These are phyloP conservation scores for Malacoctenus gilli DNA, from an alignment of 2,797 vertebrate species.

Conservation along the genomic window DNA sequence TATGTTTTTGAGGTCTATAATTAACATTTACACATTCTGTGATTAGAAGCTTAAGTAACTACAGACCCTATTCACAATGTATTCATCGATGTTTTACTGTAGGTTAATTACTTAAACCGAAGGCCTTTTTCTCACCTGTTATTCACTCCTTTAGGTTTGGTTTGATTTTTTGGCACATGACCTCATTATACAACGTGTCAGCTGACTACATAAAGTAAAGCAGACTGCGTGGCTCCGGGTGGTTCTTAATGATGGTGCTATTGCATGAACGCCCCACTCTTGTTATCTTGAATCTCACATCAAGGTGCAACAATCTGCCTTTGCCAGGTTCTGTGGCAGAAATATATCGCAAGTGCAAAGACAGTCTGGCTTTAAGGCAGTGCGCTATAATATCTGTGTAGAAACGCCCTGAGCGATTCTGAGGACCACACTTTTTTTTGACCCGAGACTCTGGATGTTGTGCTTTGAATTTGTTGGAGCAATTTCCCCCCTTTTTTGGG, in stretches of 20 bases:
- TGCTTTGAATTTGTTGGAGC: background rate
- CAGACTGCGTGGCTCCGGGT: background rate
- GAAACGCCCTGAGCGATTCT: background rate
- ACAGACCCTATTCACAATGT: constrained; percentile 6
- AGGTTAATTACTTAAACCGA: constrained; percentile 16
- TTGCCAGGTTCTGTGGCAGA: no score
- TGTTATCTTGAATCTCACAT: no score
- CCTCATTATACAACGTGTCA: background rate
- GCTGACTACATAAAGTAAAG: background rate
- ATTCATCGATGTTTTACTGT: constrained; percentile 13
- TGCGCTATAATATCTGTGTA: no score
- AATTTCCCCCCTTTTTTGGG: background rate
- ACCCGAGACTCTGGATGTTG: background rate
- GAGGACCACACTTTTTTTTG: background rate
- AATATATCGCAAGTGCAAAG: no score
- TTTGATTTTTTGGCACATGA: background rate
- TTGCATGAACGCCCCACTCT: no score
- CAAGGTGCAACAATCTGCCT: no score
- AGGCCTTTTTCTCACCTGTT: constrained; percentile 8
- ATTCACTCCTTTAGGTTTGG: background rate
- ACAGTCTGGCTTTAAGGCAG: no score
- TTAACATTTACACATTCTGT: background rate
- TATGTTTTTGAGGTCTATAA: background rate
- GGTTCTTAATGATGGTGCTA: no score
- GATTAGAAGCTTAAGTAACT: constrained; percentile 1